Evolutionary conservation across 2,797 vertebrate species (phyloP).

Genomic region (Macroramphosus scolopax): DNA sequence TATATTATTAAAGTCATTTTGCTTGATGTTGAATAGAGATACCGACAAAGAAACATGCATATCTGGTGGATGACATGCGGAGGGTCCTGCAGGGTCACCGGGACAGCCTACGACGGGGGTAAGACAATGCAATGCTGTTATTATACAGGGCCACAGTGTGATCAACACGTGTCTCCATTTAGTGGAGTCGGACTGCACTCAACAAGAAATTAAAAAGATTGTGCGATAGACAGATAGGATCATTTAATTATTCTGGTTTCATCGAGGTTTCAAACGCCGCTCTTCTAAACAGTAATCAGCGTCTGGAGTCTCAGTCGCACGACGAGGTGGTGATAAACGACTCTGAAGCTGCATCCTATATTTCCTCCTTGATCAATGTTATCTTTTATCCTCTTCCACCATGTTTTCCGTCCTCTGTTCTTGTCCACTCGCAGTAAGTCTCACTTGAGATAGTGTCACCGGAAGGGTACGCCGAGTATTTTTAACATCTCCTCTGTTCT

Average conservation of each 20-base stretch:
- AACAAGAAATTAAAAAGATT: slow-evolving; percentile 15
- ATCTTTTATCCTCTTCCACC: slow-evolving; percentile 53
- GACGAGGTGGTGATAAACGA: slow-evolving; percentile 60
- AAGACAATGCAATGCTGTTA: too few relatives aligned
- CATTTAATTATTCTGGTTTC: slow-evolving; percentile 47
- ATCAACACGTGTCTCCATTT: too few relatives aligned
- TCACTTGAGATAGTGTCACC: slow-evolving; percentile 75
- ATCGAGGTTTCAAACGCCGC: slow-evolving; percentile 19
- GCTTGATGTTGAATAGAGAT: too few relatives aligned
- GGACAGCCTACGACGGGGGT: too few relatives aligned
- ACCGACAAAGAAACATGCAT: too few relatives aligned
- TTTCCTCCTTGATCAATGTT: slow-evolving; percentile 74
- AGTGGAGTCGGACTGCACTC: too few relatives aligned
- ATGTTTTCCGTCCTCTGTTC: slow-evolving; percentile 50
- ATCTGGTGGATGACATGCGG: too few relatives aligned
- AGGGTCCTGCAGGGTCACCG: too few relatives aligned
- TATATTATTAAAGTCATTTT: too few relatives aligned
- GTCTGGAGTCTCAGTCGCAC: slow-evolving; percentile 37
- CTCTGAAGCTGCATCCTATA: slow-evolving; percentile 46
- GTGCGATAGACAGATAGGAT: slow-evolving; percentile 27
- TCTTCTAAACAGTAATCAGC: slow-evolving; percentile 40
- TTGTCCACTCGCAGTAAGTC: slow-evolving; percentile 63
- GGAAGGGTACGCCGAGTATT: slow-evolving; percentile 62
- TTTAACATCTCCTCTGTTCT: slow-evolving; percentile 53
- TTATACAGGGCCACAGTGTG: too few relatives aligned